Evolutionary conservation across 1,140 invertebrate genomes (phyloP).

Genomic region (Drosophila kikkawai): DNA sequence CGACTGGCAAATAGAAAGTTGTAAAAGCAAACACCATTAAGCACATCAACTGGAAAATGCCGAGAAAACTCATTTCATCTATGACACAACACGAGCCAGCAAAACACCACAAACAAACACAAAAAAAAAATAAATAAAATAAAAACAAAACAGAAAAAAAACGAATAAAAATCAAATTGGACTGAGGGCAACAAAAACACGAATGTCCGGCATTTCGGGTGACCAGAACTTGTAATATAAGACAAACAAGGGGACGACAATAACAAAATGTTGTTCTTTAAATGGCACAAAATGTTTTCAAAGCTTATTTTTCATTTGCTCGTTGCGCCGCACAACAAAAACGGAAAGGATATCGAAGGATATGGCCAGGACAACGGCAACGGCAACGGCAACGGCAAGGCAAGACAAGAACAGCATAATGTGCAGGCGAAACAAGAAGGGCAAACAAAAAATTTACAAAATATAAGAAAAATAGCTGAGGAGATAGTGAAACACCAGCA

Average conservation of each 20-base stretch:
- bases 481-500: constrained; percentile 73
- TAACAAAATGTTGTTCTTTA: constrained; percentile 79
- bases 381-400: constrained; percentile 1
- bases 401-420: constrained; percentile 52
- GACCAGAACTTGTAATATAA: constrained; percentile 75
- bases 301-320: constrained; percentile 82
- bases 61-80: constrained; percentile 78
- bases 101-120: constrained; percentile 15
- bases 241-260: constrained; percentile 74
- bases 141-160: constrained; percentile 26
- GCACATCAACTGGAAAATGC: constrained; percentile 78
- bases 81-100: constrained; percentile 39
- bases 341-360: constrained; percentile 41
- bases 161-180: constrained; percentile 79
- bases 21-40: constrained; percentile 82
- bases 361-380: constrained; percentile 33
- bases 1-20: constrained; percentile 61
- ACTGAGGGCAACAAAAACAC: constrained; percentile 64
- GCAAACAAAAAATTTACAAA: constrained; percentile 66
- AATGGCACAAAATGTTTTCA: constrained; percentile 82
- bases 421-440: constrained; percentile 38
- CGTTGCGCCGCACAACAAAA: constrained; percentile 57
- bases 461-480: constrained; percentile 78
- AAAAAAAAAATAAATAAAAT: background rate
- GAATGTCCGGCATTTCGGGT: constrained; percentile 67